These are phyloP conservation scores for Myioborus melanocephalus DNA, from an alignment of 2,797 vertebrate species.

Conservation along the genomic window DNA sequence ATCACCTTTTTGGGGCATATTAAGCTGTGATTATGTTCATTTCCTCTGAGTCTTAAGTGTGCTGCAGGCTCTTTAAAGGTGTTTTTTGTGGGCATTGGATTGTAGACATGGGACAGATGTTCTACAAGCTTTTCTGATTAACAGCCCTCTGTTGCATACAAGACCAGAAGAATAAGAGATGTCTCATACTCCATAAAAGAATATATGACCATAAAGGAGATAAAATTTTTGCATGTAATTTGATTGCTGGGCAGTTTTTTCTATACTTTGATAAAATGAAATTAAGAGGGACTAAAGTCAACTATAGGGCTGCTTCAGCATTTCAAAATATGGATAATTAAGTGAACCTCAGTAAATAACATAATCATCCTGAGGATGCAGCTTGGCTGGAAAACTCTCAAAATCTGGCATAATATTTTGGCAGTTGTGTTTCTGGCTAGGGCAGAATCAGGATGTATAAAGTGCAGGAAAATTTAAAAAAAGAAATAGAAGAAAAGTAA, in stretches of 20 bases:
- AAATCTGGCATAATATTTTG: not conserved
- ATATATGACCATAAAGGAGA: not conserved
- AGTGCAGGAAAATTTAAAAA: not conserved
- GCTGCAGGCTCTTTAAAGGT: not conserved
- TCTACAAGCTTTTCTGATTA: not conserved
- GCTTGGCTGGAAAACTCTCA: not conserved
- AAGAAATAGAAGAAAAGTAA: not conserved
- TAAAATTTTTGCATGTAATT: not conserved
- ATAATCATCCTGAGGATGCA: not conserved
- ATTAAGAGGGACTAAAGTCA: not conserved
- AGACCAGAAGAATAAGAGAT: not conserved
- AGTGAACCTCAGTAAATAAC: not conserved
- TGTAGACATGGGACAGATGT: not conserved
- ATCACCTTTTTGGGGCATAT: not conserved
- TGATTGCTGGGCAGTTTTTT: not conserved
- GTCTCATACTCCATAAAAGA: not conserved
- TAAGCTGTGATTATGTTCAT: not conserved
- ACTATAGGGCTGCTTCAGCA: not conserved
- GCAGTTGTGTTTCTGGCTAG: not conserved
- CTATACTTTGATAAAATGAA: not conserved
- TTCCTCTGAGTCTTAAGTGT: not conserved
- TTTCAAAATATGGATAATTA: not conserved
- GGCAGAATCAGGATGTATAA: not conserved
- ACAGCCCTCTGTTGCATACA: not conserved
- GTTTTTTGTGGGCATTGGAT: not conserved